These are phyloP conservation scores for Araneus ventricosus DNA, from an alignment of 1,140 invertebrate genomes.

Conservation along the genomic window DNA sequence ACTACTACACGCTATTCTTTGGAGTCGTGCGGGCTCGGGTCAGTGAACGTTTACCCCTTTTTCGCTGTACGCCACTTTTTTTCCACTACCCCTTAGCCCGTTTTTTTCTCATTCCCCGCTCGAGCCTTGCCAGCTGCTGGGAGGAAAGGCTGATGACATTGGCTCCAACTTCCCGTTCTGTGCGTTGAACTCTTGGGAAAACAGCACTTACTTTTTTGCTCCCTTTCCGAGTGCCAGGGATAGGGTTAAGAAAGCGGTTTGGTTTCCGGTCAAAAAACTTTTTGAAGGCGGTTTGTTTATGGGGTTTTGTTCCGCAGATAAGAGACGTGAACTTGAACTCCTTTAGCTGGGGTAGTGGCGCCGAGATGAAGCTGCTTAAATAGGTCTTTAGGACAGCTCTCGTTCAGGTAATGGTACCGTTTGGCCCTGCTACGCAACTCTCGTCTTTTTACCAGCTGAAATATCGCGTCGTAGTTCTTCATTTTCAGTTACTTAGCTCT, in stretches of 20 bases:
- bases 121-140: conserved; percentile 61
- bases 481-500: too few relatives aligned
- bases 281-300: conserved; percentile 6
- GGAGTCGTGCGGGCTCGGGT: conserved; percentile 6
- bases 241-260: conserved; percentile 73
- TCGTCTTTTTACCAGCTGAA: too few relatives aligned
- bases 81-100: conserved; percentile 44
- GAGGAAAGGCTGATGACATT: conserved; percentile 65
- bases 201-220: conserved; percentile 59
- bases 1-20: conserved; percentile 73
- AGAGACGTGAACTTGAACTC: conserved; percentile 31
- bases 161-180: conserved; percentile 69
- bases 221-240: conserved; percentile 41
- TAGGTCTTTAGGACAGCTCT: conserved; percentile 25
- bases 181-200: conserved; percentile 75
- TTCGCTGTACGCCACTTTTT: conserved; percentile 64
- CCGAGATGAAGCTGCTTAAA: not conserved
- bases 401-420: not conserved
- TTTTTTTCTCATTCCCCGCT: conserved; percentile 53
- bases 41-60: conserved; percentile 73
- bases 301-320: not conserved
- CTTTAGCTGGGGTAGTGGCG: not conserved
- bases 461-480: too few relatives aligned
- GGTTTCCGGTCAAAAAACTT: conserved; percentile 63
- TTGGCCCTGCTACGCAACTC: not conserved